These are phyloP conservation scores for Lacerta viridis DNA, from an alignment of 2,797 vertebrate species.

Conservation along the genomic window DNA sequence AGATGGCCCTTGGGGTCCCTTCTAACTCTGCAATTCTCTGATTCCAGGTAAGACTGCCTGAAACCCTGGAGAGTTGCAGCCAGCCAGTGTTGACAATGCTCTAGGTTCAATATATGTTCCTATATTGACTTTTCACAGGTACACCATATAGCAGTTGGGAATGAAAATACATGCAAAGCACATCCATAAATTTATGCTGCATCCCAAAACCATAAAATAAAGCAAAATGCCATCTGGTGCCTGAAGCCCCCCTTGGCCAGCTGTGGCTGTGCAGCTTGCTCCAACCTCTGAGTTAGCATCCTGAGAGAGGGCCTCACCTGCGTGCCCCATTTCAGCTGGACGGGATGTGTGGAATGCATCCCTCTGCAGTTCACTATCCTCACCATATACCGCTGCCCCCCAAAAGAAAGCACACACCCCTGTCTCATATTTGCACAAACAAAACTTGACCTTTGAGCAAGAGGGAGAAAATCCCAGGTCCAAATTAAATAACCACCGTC, in stretches of 20 bases:
- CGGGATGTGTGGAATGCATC: background rate
- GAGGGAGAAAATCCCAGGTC: constrained; percentile 13
- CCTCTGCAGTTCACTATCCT: background rate
- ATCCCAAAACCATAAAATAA: background rate
- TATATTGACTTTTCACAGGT: background rate
- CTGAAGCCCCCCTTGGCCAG: background rate
- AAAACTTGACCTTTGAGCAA: constrained; percentile 27
- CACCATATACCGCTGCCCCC: background rate
- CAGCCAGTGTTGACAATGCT: too few relatives aligned
- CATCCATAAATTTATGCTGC: background rate
- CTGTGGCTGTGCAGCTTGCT: background rate
- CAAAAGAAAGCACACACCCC: background rate
- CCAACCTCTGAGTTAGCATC: background rate
- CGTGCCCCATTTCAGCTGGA: background rate
- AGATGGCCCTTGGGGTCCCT: too few relatives aligned
- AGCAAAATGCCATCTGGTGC: background rate
- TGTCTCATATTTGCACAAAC: constrained; percentile 16
- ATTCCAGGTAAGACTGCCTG: too few relatives aligned
- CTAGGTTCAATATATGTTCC: too few relatives aligned
- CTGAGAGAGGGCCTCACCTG: too few relatives aligned
- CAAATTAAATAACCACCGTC: constrained; percentile 16
- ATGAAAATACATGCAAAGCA: background rate
- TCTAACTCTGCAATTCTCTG: too few relatives aligned
- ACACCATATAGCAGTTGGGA: background rate
- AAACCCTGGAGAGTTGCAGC: too few relatives aligned